phyloP scores from a whole-genome alignment of 2,888 invertebrate species.

The Chromoteleia sp. region DNA sequence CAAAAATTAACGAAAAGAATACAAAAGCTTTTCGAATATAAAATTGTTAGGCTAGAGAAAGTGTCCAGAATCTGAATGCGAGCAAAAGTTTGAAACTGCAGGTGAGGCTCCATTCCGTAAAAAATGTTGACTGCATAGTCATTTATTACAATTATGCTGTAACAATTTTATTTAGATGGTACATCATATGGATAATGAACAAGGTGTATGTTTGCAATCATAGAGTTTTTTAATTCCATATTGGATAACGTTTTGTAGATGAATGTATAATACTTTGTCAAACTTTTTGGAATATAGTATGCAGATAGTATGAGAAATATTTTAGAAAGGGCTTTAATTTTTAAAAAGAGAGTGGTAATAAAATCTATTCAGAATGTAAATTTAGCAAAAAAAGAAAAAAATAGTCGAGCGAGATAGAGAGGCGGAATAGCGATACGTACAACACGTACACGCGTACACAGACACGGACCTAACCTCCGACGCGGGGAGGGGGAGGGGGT shows the following conservation, averaged over 20 bases:
- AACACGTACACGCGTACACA: conserved; percentile 50
- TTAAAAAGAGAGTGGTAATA: too few relatives aligned
- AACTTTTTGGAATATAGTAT: too few relatives aligned
- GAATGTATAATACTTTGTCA: too few relatives aligned
- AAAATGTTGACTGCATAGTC: conserved; percentile 73
- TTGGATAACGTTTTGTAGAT: too few relatives aligned
- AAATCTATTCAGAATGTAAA: too few relatives aligned
- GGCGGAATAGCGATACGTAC: conserved; percentile 42
- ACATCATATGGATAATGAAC: conserved; percentile 20
- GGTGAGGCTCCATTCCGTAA: conserved; percentile 83
- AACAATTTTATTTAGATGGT: conserved; percentile 42
- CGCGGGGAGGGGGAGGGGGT: conserved; percentile 66
- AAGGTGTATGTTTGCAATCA: conserved; percentile 25
- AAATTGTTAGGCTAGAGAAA: conserved; percentile 75
- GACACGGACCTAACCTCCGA: conserved; percentile 39
- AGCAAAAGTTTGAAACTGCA: conserved; percentile 81
- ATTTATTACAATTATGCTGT: conserved; percentile 48
- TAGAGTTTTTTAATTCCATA: background rate
- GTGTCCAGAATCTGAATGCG: conserved; percentile 81
- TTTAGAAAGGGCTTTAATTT: too few relatives aligned
- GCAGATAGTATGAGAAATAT: too few relatives aligned
- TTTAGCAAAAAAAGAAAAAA: too few relatives aligned
- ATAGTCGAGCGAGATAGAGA: conserved; percentile 2
- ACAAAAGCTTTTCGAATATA: conserved; percentile 67
- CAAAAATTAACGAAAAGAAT: conserved; percentile 25